A percentile compares a stretch with the other conserved stretches of the same genome.
Conservation (phyloP, 2,888 invertebrate genomes). For the Ichneumoninae sp. region DNA sequence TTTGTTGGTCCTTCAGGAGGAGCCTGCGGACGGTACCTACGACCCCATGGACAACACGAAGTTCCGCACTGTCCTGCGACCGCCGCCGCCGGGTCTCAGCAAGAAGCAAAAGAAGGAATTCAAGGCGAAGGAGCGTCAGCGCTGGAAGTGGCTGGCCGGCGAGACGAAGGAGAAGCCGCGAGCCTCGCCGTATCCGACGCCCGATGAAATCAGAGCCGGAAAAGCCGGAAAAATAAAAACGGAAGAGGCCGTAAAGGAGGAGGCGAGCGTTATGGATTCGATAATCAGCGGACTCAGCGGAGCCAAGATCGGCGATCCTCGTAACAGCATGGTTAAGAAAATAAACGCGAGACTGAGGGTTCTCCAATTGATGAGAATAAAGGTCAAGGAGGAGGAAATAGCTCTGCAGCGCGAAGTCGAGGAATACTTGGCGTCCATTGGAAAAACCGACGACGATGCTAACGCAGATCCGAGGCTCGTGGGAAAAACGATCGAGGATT, state of each 20-base stretch:
- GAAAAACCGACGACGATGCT: conserved; percentile 2
- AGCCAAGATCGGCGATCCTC: conserved; percentile 58
- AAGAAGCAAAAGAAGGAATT: conserved; percentile 47
- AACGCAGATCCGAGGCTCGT: conserved; percentile 27
- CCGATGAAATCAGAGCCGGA: conserved; percentile 12
- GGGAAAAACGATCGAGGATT: no score
- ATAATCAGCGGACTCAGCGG: conserved; percentile 53
- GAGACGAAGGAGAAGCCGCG: conserved; percentile 47
- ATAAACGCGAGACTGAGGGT: conserved; percentile 49
- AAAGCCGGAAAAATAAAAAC: background rate
- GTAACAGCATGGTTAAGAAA: conserved; percentile 51
- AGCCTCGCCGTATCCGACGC: conserved; percentile 34
- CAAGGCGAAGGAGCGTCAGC: conserved; percentile 42
- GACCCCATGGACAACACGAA: conserved; percentile 46
- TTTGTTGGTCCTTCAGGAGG: conserved; percentile 12
- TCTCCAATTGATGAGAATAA: conserved; percentile 43
- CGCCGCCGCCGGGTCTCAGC: conserved; percentile 47
- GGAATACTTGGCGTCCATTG: conserved; percentile 45
- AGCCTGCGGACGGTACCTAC: conserved; percentile 43
- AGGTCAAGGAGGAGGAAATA: conserved; percentile 54
- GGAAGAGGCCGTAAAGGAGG: conserved; percentile 3
- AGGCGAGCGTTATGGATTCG: conserved; percentile 23
- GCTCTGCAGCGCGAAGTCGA: conserved; percentile 52
- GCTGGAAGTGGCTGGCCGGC: conserved; percentile 31
- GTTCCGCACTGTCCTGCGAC: conserved; percentile 33